These are phyloP conservation scores for Epinotia nisella DNA, from an alignment of 2,888 invertebrate species.

Conservation along the genomic window DNA sequence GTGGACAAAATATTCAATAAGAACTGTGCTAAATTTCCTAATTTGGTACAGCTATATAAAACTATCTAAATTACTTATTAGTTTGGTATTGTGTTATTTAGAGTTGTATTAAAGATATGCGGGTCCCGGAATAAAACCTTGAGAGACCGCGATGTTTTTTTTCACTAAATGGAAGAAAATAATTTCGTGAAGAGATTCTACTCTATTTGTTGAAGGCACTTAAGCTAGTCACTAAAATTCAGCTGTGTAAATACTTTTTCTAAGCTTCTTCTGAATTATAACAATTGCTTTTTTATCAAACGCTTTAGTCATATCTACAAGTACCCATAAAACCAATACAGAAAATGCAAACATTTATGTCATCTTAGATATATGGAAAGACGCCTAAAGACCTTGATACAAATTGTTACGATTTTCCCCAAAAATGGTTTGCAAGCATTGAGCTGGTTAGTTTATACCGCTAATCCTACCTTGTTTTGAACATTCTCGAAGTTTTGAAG, in stretches of 20 bases:
- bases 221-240: not conserved
- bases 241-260: not conserved
- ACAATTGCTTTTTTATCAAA: not conserved
- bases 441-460: not conserved
- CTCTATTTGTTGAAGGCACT: not conserved
- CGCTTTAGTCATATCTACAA: not conserved
- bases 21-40: not conserved
- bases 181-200: not conserved
- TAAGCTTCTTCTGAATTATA: not conserved
- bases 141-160: not conserved
- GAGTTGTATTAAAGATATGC: not conserved
- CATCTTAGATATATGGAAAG: constrained; percentile 2
- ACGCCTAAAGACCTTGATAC: not conserved
- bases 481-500: no score
- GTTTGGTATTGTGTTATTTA: not conserved
- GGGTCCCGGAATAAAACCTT: not conserved
- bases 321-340: not conserved
- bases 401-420: not conserved
- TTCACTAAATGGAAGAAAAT: not conserved
- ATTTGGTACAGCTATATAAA: not conserved
- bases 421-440: constrained; percentile 9
- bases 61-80: not conserved
- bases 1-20: not conserved
- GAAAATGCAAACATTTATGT: not conserved
- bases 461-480: no score